Evolutionary conservation across 2,113 vertebrate genomes (phyloP).

Genomic region (Gopherus flavomarginatus): DNA sequence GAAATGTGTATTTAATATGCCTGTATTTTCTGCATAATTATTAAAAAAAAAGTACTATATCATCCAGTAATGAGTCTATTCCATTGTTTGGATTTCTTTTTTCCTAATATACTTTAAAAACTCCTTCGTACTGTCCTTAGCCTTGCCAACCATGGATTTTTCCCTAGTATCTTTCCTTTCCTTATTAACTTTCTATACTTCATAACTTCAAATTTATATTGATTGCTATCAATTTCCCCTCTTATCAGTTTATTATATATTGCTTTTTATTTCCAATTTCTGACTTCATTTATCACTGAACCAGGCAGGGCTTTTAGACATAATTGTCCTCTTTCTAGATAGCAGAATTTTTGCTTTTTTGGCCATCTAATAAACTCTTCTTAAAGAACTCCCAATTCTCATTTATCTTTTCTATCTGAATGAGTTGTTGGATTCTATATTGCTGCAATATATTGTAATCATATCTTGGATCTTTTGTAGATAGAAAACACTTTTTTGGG

Average conservation of each 20-base stretch:
- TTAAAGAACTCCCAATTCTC: background rate
- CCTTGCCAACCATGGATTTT: background rate
- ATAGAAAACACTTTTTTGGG: background rate
- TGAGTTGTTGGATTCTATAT: background rate
- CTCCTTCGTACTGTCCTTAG: background rate
- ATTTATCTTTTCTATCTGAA: background rate
- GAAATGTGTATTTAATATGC: fast-evolving
- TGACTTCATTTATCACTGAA: background rate
- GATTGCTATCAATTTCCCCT: background rate
- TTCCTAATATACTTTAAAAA: background rate
- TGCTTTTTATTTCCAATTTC: background rate
- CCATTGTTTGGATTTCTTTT: background rate
- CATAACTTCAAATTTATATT: background rate
- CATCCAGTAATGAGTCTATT: fast-evolving
- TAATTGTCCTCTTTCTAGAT: background rate
- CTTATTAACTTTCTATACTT: background rate
- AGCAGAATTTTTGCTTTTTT: background rate
- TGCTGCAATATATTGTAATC: background rate
- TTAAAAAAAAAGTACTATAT: background rate
- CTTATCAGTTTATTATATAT: background rate
- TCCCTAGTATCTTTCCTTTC: background rate
- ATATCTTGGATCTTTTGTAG: background rate
- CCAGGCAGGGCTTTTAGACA: background rate
- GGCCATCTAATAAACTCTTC: background rate
- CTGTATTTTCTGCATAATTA: fast-evolving